Conservation (phyloP, 2,888 invertebrate genomes). For the Malthinus seriepunctatus region DNA sequence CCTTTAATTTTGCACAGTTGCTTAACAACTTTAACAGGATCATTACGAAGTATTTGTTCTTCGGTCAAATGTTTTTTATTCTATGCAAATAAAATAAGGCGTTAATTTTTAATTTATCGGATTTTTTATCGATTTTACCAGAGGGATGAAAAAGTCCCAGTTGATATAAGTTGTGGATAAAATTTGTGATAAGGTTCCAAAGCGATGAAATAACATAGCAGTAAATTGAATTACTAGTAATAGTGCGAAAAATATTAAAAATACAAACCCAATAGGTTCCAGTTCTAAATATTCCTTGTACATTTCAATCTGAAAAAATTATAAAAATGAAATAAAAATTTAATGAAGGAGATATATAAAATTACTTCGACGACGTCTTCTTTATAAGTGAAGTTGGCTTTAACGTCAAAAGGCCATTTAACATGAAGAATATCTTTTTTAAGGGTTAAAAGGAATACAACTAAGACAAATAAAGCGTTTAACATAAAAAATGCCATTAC, state of each 20-base stretch:
- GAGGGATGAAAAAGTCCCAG: constrained; percentile 34
- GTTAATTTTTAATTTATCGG: not conserved
- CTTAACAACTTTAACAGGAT: constrained; percentile 88
- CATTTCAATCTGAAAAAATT: constrained; percentile 57
- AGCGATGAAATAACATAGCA: constrained; percentile 77
- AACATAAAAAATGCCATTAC: constrained; percentile 75
- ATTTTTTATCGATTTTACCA: not conserved
- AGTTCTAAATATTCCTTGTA: constrained; percentile 64
- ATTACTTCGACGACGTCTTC: constrained; percentile 40
- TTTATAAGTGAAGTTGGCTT: constrained; percentile 51
- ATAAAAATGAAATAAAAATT: not conserved
- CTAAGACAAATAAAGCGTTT: constrained; percentile 75
- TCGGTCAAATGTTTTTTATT: constrained; percentile 72
- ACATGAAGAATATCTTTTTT: constrained; percentile 71
- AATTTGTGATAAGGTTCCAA: constrained; percentile 75
- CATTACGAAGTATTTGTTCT: constrained; percentile 82
- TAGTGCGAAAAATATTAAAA: constrained; percentile 71
- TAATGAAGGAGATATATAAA: not conserved
- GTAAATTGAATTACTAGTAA: constrained; percentile 72
- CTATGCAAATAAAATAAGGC: not conserved
- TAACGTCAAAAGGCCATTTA: constrained; percentile 69
- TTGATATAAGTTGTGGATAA: constrained; percentile 68
- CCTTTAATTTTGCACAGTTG: constrained; percentile 82
- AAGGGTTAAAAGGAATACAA: constrained; percentile 73
- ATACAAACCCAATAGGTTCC: constrained; percentile 76